Base-by-base conservation (phyloP, 1,140 invertebrate genomes). In the Pseudomyrmex concolor region DNA sequence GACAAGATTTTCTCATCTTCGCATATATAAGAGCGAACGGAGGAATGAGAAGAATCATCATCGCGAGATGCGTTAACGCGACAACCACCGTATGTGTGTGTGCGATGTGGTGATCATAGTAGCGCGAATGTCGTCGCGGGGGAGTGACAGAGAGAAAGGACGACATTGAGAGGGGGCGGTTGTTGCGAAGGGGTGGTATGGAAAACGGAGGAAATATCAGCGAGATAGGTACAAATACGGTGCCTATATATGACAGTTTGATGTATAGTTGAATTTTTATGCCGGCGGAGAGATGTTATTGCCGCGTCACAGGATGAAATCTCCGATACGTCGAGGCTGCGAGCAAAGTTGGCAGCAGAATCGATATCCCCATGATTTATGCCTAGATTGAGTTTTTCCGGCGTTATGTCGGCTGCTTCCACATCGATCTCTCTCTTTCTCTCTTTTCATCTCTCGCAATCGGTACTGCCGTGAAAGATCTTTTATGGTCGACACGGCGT, bases 221-320 rank as follows among this genome's bases (percentile, higher is more conserved):
- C 45, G 85, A 81, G 80, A 89, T 86, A 88, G 84, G 87, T 89
- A 90, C 87, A 90, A 90, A 91, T 90, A 90, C 89, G 89, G 83
- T 85, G 84, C 84, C 34, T 89, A 89, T 90, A 89, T 89, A 90
- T 89, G 90, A 91, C 90, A 91, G 89, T 87, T 89, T 91, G 90
- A 91, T 90, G 85, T 91, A 91, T 91, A 89, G 90, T 90, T 91
- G 90, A 91, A 91, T 91, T 90, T 91, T 90, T 91, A 91, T 91
- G 89, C 90, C 86, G 87, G 86, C 82, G 82, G 34, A 88, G 88
- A 89, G 88, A 89, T 90, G 90, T 91, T 91, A 90, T 91, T 91
- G 90, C 87, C 84, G 89, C 90, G 89, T 91, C 90, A 90, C 87
- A 90, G 89, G 84, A 90, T 88, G 88, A 89, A 34, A 91, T 91